A percentile compares a stretch with the other conserved stretches of the same genome.
Evolutionary conservation across 2,113 vertebrate species (phyloP).

Genomic region (Agelaius phoeniceus): DNA sequence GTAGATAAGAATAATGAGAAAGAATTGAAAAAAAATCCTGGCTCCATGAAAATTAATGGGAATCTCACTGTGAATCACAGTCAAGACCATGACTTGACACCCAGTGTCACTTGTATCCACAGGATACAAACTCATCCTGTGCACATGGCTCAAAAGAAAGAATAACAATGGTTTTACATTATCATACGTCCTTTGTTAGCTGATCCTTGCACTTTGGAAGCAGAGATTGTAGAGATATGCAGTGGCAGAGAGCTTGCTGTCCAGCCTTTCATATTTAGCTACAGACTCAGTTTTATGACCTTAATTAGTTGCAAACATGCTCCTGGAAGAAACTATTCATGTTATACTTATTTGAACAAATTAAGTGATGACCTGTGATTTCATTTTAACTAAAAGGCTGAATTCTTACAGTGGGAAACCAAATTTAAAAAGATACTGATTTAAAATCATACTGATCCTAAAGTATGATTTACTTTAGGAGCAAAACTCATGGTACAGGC

Average conservation of each 20-base stretch:
- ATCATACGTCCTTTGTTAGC: background rate
- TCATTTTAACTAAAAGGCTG: background rate
- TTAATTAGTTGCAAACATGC: background rate
- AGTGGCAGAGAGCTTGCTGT: background rate
- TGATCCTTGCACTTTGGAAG: slow-evolving; percentile 1
- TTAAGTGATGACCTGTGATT: background rate
- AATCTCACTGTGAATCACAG: background rate
- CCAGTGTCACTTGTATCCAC: background rate
- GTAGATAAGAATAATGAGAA: background rate
- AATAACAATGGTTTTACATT: background rate
- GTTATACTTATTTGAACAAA: slow-evolving; percentile 35
- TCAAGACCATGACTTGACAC: background rate
- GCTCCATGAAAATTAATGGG: background rate
- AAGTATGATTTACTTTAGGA: background rate
- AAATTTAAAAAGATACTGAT: background rate
- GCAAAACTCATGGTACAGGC: background rate
- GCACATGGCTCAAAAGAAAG: background rate
- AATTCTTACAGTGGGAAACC: background rate
- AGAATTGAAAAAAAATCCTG: background rate
- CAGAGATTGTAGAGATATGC: slow-evolving; percentile 14
- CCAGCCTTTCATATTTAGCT: slow-evolving; percentile 8
- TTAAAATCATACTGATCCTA: too few relatives aligned
- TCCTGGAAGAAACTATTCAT: background rate
- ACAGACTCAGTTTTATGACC: slow-evolving; percentile 3
- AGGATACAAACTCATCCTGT: background rate